A percentile compares a stretch with the other conserved stretches of the same genome.
Evolutionary conservation across 2,888 invertebrate genomes (phyloP).

Genomic region (Parnassius orleans): DNA sequence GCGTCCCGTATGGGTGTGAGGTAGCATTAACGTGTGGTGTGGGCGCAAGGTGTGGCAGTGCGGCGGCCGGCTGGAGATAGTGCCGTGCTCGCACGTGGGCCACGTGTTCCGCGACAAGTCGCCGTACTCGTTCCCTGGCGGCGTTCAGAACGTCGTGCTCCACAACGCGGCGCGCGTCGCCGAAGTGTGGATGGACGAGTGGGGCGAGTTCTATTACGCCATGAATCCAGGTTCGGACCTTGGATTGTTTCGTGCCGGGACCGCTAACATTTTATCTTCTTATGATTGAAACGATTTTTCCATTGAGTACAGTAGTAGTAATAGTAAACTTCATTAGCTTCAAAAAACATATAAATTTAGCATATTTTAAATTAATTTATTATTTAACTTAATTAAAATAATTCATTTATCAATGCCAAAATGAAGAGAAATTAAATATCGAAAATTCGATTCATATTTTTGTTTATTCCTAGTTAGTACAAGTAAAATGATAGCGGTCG

Average conservation of each 20-base stretch:
- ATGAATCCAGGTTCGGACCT: constrained; percentile 95
- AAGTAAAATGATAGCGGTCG: constrained; percentile 54
- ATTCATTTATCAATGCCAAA: no score
- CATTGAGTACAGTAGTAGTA: no score
- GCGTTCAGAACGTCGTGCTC: constrained; percentile 97
- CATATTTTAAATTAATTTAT: no score
- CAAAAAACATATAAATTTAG: no score
- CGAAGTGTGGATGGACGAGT: constrained; percentile 99
- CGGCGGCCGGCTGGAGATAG: constrained; percentile 96
- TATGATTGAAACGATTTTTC: neutral
- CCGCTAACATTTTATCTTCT: constrained; percentile 45
- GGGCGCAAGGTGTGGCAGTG: constrained; percentile 93
- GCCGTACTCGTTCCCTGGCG: constrained; percentile 99
- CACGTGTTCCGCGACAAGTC: constrained; percentile 99
- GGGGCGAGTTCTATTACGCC: constrained; percentile 99
- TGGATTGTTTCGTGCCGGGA: constrained; percentile 35
- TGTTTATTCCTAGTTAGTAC: neutral
- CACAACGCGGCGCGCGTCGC: constrained; percentile 99
- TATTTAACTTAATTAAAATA: no score
- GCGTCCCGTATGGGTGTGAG: no score
- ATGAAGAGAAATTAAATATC: no score
- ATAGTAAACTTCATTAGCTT: no score
- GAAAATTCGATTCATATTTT: no score
- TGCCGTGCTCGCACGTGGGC: constrained; percentile 97
- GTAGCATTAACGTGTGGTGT: constrained; percentile 16